Evolutionary conservation across 1,140 invertebrate genomes (phyloP).

Genomic region (Teleopsis dalmanni): DNA sequence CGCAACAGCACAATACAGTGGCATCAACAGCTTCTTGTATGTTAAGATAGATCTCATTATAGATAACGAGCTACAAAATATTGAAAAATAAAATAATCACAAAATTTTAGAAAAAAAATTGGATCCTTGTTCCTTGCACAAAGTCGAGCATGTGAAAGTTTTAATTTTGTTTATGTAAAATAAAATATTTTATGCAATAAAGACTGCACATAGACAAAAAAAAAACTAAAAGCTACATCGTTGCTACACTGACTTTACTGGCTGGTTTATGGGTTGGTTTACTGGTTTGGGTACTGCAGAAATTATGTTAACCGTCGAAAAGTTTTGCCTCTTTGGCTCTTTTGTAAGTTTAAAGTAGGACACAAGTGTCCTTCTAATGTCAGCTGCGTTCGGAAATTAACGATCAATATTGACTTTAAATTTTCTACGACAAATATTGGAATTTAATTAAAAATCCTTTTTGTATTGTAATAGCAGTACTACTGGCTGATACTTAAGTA

Average conservation of each 20-base stretch:
- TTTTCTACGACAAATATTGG: constrained; percentile 8
- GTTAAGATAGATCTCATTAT: constrained; percentile 18
- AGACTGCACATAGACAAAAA: no score
- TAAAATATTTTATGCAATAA: no score
- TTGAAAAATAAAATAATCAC: no score
- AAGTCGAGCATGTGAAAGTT: constrained; percentile 13
- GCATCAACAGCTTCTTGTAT: no score
- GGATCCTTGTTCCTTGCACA: constrained; percentile 9
- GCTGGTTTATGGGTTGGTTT: no score
- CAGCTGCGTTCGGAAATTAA: constrained; percentile 8
- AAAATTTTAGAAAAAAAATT: background rate
- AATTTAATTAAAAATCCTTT: constrained; percentile 8
- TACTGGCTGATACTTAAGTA: constrained; percentile 1
- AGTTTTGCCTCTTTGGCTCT: background rate
- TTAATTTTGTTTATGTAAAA: constrained; percentile 15
- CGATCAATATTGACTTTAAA: constrained; percentile 11
- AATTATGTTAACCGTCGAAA: background rate
- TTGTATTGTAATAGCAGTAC: no score
- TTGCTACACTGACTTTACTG: no score
- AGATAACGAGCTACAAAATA: constrained; percentile 16
- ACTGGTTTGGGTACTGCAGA: no score
- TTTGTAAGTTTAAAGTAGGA: background rate
- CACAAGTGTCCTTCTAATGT: constrained; percentile 10
- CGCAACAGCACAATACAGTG: no score
- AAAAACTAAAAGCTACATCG: no score